Percentiles rank a stretch among this genome's conserved stretches.
phyloP scores from a whole-genome alignment of 1,140 invertebrate genomes.

The Ceratina australensis region DNA sequence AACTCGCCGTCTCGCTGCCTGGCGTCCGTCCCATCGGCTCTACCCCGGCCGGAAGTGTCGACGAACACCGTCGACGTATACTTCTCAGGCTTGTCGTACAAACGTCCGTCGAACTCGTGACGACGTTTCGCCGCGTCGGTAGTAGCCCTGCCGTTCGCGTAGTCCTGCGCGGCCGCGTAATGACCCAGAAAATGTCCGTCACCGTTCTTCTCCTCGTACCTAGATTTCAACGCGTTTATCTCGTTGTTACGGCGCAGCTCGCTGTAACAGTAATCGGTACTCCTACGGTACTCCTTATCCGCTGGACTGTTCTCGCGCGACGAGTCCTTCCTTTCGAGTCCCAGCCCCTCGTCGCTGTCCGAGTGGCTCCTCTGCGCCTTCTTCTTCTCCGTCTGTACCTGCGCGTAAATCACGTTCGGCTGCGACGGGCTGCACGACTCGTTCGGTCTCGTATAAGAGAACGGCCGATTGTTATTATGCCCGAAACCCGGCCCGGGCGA shows the following conservation, averaged over 20 bases:
- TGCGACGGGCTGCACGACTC: slow-evolving; percentile 66
- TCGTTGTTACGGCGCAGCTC: slow-evolving; percentile 73
- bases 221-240: slow-evolving; percentile 72
- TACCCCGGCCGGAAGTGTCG: slow-evolving; percentile 81
- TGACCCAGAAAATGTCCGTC: slow-evolving; percentile 57
- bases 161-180: slow-evolving; percentile 60
- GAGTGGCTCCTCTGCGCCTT: slow-evolving; percentile 80
- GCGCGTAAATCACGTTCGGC: slow-evolving; percentile 85
- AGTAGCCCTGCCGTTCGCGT: slow-evolving; percentile 39
- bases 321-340: slow-evolving; percentile 82
- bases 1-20: slow-evolving; percentile 79
- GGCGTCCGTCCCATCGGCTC: slow-evolving; percentile 84
- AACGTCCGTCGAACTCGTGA: slow-evolving; percentile 69
- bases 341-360: slow-evolving; percentile 88
- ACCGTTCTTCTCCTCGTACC: slow-evolving; percentile 65
- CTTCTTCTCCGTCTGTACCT: slow-evolving; percentile 84
- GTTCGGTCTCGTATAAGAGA: slow-evolving; percentile 85
- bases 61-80: slow-evolving; percentile 78
- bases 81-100: slow-evolving; percentile 72
- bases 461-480: slow-evolving; percentile 87
- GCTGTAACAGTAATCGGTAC: slow-evolving; percentile 71
- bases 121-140: slow-evolving; percentile 49
- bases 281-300: slow-evolving; percentile 73
- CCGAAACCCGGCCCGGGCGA: slow-evolving; percentile 81
- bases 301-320: slow-evolving; percentile 77